A percentile compares a stretch with the other conserved stretches of the same genome.
Evolutionary conservation across 2,797 vertebrate species (phyloP).

Genomic region (Tragopan temminckii): DNA sequence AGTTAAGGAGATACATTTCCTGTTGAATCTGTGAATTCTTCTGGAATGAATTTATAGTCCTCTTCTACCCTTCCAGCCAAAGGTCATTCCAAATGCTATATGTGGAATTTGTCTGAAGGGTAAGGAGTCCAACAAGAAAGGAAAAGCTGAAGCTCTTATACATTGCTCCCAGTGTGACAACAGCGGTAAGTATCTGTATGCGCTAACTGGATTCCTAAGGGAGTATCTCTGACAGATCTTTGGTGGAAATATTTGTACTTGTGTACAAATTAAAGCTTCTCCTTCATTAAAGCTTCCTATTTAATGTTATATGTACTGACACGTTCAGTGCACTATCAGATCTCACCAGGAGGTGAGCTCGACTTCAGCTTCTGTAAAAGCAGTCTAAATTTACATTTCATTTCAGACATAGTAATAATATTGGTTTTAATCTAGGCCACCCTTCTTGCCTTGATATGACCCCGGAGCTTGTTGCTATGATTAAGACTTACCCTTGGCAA

Average conservation of each 20-base stretch:
- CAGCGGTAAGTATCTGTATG: slow-evolving; percentile 91
- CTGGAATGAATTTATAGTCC: slow-evolving; percentile 93
- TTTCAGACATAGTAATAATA: slow-evolving; percentile 69
- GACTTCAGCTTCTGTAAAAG: not conserved
- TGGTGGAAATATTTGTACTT: not conserved
- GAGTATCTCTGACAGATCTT: not conserved
- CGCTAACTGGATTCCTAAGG: slow-evolving; percentile 46
- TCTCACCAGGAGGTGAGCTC: not conserved
- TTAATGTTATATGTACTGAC: not conserved
- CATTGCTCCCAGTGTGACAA: slow-evolving; percentile 99
- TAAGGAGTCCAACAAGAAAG: slow-evolving; percentile 98
- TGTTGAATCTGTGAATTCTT: slow-evolving; percentile 80
- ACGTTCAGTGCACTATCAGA: not conserved
- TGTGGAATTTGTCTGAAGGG: slow-evolving; percentile 99
- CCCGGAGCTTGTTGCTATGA: slow-evolving; percentile 89
- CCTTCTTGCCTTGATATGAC: slow-evolving; percentile 98
- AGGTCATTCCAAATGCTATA: slow-evolving; percentile 99
- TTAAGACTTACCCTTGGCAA: slow-evolving; percentile 98
- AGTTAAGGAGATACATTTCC: slow-evolving; percentile 71
- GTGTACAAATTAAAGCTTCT: not conserved
- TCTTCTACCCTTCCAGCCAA: slow-evolving; percentile 99
- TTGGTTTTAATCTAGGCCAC: slow-evolving; percentile 90
- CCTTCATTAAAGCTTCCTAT: not conserved
- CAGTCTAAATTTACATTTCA: not conserved
- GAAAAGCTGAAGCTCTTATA: slow-evolving; percentile 96